Conservation (phyloP, 2,888 invertebrate genomes). For the Drosophila villosipedis region DNA sequence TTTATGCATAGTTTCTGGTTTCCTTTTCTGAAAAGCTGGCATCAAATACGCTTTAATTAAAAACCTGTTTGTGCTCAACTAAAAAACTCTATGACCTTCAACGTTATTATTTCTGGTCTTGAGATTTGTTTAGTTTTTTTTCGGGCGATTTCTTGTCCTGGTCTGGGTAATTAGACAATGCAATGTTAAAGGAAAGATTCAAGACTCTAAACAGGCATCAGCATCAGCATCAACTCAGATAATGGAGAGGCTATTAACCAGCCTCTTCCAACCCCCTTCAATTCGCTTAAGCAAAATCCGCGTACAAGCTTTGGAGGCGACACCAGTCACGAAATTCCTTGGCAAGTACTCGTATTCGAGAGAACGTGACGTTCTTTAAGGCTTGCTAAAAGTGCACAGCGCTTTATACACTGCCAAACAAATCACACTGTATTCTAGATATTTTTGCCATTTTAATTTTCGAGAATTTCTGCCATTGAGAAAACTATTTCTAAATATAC, state of each 20-base stretch:
- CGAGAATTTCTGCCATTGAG: background rate
- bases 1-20: slow-evolving; percentile 18
- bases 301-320: background rate
- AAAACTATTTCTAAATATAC: background rate
- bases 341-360: slow-evolving; percentile 12
- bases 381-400: background rate
- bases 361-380: slow-evolving; percentile 42
- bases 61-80: slow-evolving; percentile 66
- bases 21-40: slow-evolving; percentile 32
- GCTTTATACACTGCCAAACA: background rate
- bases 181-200: slow-evolving; percentile 31
- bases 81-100: slow-evolving; percentile 40
- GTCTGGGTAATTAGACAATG: slow-evolving; percentile 58
- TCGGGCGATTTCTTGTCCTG: background rate
- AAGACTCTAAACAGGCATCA: slow-evolving; percentile 28
- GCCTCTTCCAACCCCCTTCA: background rate
- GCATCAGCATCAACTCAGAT: slow-evolving; percentile 15
- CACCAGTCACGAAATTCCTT: slow-evolving; percentile 22
- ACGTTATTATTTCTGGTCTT: slow-evolving; percentile 9
- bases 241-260: slow-evolving; percentile 1
- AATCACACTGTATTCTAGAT: background rate
- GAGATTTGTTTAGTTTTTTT: background rate
- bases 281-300: slow-evolving; percentile 10
- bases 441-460: too few relatives aligned
- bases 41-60: slow-evolving; percentile 67